Conservation (phyloP, 1,140 invertebrate genomes). For the Sesamia nonagrioides region DNA sequence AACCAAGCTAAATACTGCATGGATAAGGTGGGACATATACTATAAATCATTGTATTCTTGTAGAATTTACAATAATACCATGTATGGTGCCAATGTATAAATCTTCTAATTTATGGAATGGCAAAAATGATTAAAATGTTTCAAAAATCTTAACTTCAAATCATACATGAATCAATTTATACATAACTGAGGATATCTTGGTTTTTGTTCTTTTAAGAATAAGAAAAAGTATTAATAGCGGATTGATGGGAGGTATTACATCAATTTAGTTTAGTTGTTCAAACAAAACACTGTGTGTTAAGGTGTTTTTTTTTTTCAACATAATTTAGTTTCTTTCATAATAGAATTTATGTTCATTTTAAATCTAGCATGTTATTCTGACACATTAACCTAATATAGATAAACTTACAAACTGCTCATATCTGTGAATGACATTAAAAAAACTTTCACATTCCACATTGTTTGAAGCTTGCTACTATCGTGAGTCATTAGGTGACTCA, state of each 20-base stretch:
- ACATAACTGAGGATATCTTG: no score
- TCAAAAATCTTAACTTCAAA: no score
- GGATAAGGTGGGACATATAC: slow-evolving; percentile 89
- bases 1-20: slow-evolving; percentile 92
- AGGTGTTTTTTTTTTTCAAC: no score
- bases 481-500: slow-evolving; percentile 43
- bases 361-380: background rate
- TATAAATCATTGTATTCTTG: background rate
- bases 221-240: no score
- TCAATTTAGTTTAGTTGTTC: no score
- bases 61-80: no score
- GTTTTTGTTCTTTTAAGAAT: no score
- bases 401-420: slow-evolving; percentile 21
- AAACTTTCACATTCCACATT: slow-evolving; percentile 32
- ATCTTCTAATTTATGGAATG: no score
- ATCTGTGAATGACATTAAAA: slow-evolving; percentile 18
- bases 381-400: background rate
- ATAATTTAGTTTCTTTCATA: background rate
- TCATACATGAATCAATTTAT: no score
- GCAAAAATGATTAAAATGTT: no score
- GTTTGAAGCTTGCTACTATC: background rate
- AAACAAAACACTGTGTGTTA: background rate
- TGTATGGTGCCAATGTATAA: no score
- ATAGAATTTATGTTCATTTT: background rate
- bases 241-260: no score